Conservation (phyloP, 2,888 invertebrate species). For the Hipparchia semele region DNA sequence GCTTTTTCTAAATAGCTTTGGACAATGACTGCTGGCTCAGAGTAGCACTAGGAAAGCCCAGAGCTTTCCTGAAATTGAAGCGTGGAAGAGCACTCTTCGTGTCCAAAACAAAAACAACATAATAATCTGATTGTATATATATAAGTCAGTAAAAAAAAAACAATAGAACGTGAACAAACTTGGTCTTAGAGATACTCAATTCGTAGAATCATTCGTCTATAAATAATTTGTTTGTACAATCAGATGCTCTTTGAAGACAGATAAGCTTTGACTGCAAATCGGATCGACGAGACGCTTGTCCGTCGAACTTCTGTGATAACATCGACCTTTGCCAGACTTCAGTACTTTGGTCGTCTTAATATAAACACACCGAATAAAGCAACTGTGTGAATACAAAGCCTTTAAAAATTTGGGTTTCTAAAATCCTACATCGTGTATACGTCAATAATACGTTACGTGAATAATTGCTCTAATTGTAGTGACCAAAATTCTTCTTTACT, state of each 20-base stretch:
- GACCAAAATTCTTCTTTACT: too few species aligned
- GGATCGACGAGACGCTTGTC: background rate
- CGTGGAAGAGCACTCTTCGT: too few species aligned
- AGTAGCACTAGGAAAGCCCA: too few species aligned
- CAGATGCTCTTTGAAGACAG: background rate
- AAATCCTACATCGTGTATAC: too few species aligned
- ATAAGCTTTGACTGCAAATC: background rate
- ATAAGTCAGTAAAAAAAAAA: background rate
- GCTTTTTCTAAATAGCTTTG: too few species aligned
- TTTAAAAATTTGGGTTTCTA: too few species aligned
- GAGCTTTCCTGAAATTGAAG: too few species aligned
- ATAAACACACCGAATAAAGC: too few species aligned
- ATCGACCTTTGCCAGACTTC: background rate
- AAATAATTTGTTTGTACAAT: conserved; percentile 1
- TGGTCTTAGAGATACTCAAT: background rate
- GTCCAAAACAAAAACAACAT: background rate
- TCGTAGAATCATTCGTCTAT: background rate
- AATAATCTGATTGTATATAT: background rate
- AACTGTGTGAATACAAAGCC: too few species aligned
- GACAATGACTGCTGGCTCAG: too few species aligned
- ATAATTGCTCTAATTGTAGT: too few species aligned
- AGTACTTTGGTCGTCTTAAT: background rate
- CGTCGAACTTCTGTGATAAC: background rate
- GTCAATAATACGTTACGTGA: too few species aligned
- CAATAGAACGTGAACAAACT: background rate